A percentile compares a stretch with the other conserved stretches of the same genome.
These are phyloP conservation scores for Syrmaticus mikado DNA, from an alignment of 2,113 vertebrate species.

Conservation along the genomic window DNA sequence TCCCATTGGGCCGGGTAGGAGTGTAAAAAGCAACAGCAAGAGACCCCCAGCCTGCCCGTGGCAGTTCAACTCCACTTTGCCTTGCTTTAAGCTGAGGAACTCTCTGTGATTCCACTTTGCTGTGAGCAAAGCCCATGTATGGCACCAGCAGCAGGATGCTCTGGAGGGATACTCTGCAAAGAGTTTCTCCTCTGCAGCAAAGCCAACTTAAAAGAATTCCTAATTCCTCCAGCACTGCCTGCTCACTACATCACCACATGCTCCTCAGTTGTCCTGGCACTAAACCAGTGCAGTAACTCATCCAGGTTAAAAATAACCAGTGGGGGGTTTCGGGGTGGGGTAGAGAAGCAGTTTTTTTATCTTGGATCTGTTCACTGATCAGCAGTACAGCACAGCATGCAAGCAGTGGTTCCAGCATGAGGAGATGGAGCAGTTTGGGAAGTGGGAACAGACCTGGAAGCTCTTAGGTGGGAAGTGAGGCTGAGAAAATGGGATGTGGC, in stretches of 20 bases:
- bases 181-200: background rate
- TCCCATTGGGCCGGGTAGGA: background rate
- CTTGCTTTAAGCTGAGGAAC: background rate
- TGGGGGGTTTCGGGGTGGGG: background rate
- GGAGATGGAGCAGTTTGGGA: background rate
- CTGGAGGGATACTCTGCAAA: background rate
- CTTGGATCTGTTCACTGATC: background rate
- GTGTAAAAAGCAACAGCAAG: background rate
- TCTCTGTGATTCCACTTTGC: background rate
- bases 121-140: accelerated
- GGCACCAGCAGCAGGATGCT: background rate
- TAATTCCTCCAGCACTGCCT: background rate
- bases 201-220: background rate
- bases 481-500: background rate
- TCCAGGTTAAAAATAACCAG: background rate
- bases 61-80: background rate
- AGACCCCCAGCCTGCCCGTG: background rate
- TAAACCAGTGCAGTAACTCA: background rate
- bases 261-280: background rate
- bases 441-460: background rate
- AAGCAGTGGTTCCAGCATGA: background rate
- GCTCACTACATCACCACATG: background rate
- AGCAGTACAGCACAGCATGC: background rate
- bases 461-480: background rate
- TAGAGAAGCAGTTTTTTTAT: background rate